phyloP scores from a whole-genome alignment of 92 coral and sea anemone genomes.

The Pocillopora grandis region DNA sequence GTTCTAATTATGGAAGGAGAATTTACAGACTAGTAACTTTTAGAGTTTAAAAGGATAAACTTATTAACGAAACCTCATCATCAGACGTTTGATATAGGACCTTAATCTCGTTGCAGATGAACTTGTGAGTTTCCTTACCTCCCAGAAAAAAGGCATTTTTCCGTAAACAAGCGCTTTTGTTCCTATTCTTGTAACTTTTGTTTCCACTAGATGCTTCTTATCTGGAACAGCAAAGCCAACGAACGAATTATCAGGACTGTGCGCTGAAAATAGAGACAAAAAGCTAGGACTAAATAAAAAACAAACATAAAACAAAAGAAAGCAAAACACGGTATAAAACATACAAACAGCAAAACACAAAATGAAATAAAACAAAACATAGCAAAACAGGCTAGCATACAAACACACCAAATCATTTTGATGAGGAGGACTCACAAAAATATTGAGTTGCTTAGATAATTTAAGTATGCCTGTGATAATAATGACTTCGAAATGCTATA shows the following conservation, averaged over 20 bases:
- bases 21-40: too few species aligned
- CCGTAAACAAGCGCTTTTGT: slow-evolving; percentile 28
- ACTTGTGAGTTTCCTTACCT: not conserved
- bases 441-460: too few species aligned
- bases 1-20: too few species aligned
- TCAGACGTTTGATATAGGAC: not conserved
- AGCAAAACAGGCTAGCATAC: too few species aligned
- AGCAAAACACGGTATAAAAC: too few species aligned
- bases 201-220: not conserved
- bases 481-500: too few species aligned
- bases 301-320: not conserved
- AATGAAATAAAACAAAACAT: too few species aligned
- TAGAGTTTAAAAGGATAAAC: too few species aligned
- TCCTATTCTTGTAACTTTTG: not conserved
- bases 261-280: slow-evolving; percentile 54
- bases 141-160: slow-evolving; percentile 28
- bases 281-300: not conserved
- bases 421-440: too few species aligned
- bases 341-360: too few species aligned
- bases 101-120: not conserved
- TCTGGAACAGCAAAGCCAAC: slow-evolving; percentile 83
- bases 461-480: too few species aligned
- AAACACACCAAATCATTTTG: too few species aligned
- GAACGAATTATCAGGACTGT: slow-evolving; percentile 94
- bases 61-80: not conserved